Base-by-base conservation (phyloP, 2,888 invertebrate genomes). In the Auanema freiburgensis region DNA sequence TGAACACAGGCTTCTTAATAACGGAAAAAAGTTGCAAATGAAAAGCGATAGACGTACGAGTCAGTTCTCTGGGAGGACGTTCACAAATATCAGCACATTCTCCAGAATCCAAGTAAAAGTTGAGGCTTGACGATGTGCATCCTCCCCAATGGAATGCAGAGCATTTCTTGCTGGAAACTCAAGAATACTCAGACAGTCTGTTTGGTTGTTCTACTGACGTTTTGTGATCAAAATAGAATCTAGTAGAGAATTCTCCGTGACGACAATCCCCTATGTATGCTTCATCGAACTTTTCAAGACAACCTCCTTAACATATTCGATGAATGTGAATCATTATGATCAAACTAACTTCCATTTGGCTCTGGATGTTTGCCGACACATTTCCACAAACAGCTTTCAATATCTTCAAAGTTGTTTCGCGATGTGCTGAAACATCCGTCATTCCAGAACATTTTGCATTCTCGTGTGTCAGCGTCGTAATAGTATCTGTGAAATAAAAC, bases 401-500 rank as follows among this genome's bases (percentile, higher is more conserved):
- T 61, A 52, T 78, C 78, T 14, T 71, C 72, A 63, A 81, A 81
- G 56, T 77, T 73, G 63, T 81, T 80, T 16, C 63, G 59, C 12
- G 70, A 63, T 1, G 59, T 46, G 8, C 56, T 46, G 41, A 63
- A 57, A 55, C 82, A 81, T 24, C 76, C 76, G 52, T 81, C 79
- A 54, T 65, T 72, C 83, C 83, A 83, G 65, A 77, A 83, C 76
- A 79, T 77, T 50, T 72, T 65, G 57, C 83, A 83, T 1, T 62
- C 55, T 1, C 74, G 63, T 10, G 63, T 55, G 33, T 70, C 67
- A n/a, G 65, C 67, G 53, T 79, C 76, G 57, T 69, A 79, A 62
- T 58, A 77, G 57, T 76, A 79, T 57, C 77, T 73, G n/a, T n/a
- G n/a, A n/a, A n/a, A n/a, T n/a, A n/a, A 25, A 23, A 53, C 8